Base-by-base conservation (phyloP, 1,140 invertebrate genomes). In the Streblospio benedicti region DNA sequence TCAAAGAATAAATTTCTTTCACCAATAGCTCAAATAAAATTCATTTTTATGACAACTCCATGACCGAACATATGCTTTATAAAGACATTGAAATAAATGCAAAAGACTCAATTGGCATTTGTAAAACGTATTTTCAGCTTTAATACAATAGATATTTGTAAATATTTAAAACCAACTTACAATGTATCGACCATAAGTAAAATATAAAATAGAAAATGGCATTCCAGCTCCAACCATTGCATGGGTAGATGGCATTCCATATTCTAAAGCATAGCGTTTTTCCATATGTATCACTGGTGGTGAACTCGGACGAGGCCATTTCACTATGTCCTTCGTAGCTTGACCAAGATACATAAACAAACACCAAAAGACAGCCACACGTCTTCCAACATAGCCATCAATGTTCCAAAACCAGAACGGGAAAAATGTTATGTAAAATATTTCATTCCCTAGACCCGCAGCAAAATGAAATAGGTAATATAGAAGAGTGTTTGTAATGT, bases 161-260 rank as follows among this genome's bases (percentile, higher is more conserved):
- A n/a, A n/a, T n/a, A n/a, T n/a, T n/a, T n/a, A n/a, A n/a, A n/a
- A n/a, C 14, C 27, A n/a, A 66, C 75, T 57, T 84, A 85, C 81
- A 86, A 89, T 84, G 74, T 93, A 94, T 78, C 88, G 80, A 70
- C 86, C 81, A 70, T 85, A 83, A 4, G 89, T 89, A 66, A 88
- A 90, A 57, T 89, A 77, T 55, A 93, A 71, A 47, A 92, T 81
- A 16, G 89, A 87, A 73, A 91, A 89, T 45, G 91, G 91, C 68
- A 95, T 87, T 0, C 87, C 86, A 20, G 90, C 82, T 2, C 85
- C 89, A 44, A 92, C 86, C 88, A 93, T 91, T 2, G 91, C 91
- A 80, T 95, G 91, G 1, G 91, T 93, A 2, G 90, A 93, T 12
- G 91, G 91, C 88, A 95, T 91, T 27, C 90, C 90, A 81, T 91